Conservation (phyloP, 2,888 invertebrate species). For the Scrobipalpa costella region DNA sequence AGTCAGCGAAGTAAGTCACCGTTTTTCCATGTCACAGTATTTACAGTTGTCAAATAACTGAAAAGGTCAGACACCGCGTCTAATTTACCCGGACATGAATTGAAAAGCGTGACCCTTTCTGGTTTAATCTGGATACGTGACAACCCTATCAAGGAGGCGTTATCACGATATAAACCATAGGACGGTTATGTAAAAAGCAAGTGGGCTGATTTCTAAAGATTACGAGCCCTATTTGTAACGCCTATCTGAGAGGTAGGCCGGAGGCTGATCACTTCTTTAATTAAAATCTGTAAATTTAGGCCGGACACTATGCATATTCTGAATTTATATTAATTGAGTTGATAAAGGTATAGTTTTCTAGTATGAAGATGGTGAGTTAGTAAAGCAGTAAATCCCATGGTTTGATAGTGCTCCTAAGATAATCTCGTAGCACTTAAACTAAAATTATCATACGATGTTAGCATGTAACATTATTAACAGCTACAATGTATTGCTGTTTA, state of each 20-base stretch:
- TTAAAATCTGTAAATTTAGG: slow-evolving; percentile 5
- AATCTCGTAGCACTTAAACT: no score
- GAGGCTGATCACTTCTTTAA: slow-evolving; percentile 15
- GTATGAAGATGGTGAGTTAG: no score
- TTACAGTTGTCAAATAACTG: no score
- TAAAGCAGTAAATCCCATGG: no score
- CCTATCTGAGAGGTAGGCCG: not conserved
- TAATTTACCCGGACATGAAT: not conserved
- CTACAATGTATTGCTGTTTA: no score
- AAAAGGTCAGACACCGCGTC: no score
- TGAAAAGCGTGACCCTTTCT: not conserved
- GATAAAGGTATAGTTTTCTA: not conserved
- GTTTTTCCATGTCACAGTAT: no score
- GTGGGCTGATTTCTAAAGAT: slow-evolving; percentile 20
- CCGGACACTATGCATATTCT: not conserved
- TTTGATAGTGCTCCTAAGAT: no score
- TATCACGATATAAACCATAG: slow-evolving; percentile 13
- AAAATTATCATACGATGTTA: no score
- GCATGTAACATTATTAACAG: no score
- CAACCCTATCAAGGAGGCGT: slow-evolving; percentile 11
- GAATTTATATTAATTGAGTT: slow-evolving; percentile 7
- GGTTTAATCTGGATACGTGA: not conserved
- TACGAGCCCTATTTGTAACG: slow-evolving; percentile 15
- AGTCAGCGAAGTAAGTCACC: no score
- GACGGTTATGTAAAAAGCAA: slow-evolving; percentile 12